Evolutionary conservation across 2,888 invertebrate species (phyloP).

Genomic region (Agrochola macilenta): DNA sequence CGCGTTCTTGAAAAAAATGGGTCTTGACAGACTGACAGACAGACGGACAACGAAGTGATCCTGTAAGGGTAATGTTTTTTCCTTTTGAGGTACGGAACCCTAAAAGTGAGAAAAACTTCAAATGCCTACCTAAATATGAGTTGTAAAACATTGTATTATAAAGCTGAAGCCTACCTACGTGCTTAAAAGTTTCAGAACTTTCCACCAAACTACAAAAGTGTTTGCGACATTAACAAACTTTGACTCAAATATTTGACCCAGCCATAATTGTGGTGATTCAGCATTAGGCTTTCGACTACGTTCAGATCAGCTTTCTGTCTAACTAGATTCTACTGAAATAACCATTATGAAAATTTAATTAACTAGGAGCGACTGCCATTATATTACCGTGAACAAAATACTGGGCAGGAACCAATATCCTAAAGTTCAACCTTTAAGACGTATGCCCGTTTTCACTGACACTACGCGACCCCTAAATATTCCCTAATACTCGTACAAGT

Average conservation of each 20-base stretch:
- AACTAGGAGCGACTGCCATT: background rate
- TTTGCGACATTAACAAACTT: constrained; percentile 11
- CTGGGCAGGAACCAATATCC: background rate
- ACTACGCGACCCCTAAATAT: no score
- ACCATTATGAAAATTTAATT: background rate
- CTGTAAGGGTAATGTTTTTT: no score
- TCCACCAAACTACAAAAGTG: constrained; percentile 5
- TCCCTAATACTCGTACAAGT: no score
- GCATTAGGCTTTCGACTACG: background rate
- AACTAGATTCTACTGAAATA: background rate
- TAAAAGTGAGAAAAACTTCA: background rate
- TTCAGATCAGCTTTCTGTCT: background rate
- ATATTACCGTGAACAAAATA: background rate
- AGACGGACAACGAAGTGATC: no score
- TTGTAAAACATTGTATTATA: constrained; percentile 10
- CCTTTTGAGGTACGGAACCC: no score
- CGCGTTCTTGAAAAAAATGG: no score
- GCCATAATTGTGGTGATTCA: background rate
- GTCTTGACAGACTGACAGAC: no score
- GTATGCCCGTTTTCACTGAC: no score
- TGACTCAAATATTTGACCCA: constrained; percentile 27
- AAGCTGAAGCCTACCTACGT: background rate
- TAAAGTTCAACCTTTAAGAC: no score
- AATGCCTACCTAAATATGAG: background rate
- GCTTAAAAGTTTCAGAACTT: constrained; percentile 1